Conservation (phyloP, 1,140 invertebrate genomes). For the Drosophila pseudoobscura region DNA sequence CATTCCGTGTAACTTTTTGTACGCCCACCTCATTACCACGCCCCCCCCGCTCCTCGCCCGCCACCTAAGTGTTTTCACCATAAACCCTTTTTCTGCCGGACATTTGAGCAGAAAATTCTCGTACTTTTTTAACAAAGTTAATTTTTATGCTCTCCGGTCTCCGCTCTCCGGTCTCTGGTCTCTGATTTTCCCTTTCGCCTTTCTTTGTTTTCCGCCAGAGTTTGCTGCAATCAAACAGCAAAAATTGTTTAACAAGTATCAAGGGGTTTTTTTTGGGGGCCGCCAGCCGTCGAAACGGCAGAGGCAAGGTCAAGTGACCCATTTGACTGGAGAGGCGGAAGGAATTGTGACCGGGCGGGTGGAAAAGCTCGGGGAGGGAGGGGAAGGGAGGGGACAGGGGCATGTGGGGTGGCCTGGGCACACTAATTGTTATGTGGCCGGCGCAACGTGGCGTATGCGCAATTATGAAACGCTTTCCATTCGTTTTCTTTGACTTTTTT, state of each 20-base stretch:
- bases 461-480: too few species aligned
- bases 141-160: constrained; percentile 66
- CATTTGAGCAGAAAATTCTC: constrained; percentile 68
- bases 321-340: constrained; percentile 13
- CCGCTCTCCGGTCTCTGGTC: constrained; percentile 42
- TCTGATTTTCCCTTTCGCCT: constrained; percentile 11
- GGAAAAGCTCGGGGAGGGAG: background rate
- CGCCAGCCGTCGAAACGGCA: constrained; percentile 37
- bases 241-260: constrained; percentile 62
- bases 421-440: background rate
- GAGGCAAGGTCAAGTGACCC: constrained; percentile 57
- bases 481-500: too few species aligned
- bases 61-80: constrained; percentile 12
- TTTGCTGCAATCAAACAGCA: constrained; percentile 48
- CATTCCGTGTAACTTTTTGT: constrained; percentile 68
- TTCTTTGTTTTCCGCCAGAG: constrained; percentile 22
- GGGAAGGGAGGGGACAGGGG: background rate
- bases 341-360: background rate
- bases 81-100: constrained; percentile 57
- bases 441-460: constrained; percentile 1
- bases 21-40: constrained; percentile 3
- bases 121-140: constrained; percentile 76
- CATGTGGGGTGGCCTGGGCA: background rate
- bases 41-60: background rate
- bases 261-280: constrained; percentile 41